Percentiles rank a stretch among this genome's conserved stretches.
phyloP scores from a whole-genome alignment of 2,797 vertebrate genomes.

The Spheniscus humboldti region DNA sequence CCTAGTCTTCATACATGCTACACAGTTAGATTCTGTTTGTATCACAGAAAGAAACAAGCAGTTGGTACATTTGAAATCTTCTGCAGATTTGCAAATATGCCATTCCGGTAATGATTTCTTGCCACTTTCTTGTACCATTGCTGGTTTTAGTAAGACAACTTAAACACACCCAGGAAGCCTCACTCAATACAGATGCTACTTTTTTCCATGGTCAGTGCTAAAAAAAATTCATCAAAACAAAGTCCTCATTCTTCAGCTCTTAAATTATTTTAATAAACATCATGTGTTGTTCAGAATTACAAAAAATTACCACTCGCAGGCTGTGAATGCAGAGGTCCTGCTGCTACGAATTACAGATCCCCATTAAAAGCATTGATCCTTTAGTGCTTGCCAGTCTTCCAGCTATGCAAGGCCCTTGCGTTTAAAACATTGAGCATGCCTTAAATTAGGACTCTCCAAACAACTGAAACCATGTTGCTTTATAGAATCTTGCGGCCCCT shows the following conservation, averaged over 20 bases:
- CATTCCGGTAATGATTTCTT: not conserved
- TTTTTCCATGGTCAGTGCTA: not conserved
- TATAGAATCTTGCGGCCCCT: not conserved
- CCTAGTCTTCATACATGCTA: not conserved
- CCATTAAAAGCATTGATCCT: not conserved
- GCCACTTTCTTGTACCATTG: not conserved
- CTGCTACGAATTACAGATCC: not conserved
- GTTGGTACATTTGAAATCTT: not conserved
- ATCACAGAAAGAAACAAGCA: not conserved
- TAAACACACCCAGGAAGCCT: not conserved
- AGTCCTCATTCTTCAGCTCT: not conserved
- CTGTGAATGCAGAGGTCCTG: not conserved
- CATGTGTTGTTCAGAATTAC: not conserved
- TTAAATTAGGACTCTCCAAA: not conserved
- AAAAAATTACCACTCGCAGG: not conserved
- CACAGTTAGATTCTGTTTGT: not conserved
- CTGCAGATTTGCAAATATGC: not conserved
- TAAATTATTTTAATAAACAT: not conserved
- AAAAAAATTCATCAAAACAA: not conserved
- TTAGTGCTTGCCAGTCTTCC: not conserved
- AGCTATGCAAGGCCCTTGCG: not conserved
- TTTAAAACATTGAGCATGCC: not conserved
- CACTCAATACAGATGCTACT: not conserved
- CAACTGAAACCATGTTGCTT: accelerated
- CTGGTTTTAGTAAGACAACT: not conserved